phyloP scores from a whole-genome alignment of 2,113 vertebrate species.

The Condylura cristata region DNA sequence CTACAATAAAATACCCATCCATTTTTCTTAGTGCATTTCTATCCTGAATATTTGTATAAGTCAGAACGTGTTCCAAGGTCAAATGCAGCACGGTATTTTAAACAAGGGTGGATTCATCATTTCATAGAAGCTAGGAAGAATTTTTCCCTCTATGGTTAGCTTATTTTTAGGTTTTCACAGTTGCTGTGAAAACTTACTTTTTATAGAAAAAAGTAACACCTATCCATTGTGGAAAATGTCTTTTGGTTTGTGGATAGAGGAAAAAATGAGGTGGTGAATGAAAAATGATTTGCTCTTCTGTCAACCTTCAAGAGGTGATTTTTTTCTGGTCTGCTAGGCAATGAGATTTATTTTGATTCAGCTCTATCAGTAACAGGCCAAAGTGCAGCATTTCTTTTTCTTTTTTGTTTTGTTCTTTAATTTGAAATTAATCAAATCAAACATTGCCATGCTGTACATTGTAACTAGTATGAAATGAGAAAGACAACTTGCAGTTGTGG shows the following conservation, averaged over 20 bases:
- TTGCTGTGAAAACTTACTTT: slow-evolving; percentile 40
- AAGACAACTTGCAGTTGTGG: not conserved
- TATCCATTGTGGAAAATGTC: slow-evolving; percentile 29
- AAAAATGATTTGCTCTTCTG: slow-evolving; percentile 59
- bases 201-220: not conserved
- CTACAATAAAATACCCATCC: not conserved
- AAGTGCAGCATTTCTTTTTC: not conserved
- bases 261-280: slow-evolving; percentile 23
- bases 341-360: slow-evolving; percentile 46
- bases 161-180: slow-evolving; percentile 56
- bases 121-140: not conserved
- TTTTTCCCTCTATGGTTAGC: not conserved
- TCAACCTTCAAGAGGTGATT: slow-evolving; percentile 58
- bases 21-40: not conserved
- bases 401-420: slow-evolving; percentile 31
- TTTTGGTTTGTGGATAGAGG: not conserved
- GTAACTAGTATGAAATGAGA: slow-evolving; percentile 37
- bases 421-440: slow-evolving; percentile 70
- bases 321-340: not conserved
- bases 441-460: not conserved
- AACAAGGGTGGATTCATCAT: not conserved
- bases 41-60: not conserved
- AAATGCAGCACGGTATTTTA: slow-evolving; percentile 25
- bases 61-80: not conserved
- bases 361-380: not conserved